Percentiles rank a stretch among this genome's conserved stretches.
phyloP scores from a whole-genome alignment of 2,797 vertebrate species.

The Enteromius treurensis region DNA sequence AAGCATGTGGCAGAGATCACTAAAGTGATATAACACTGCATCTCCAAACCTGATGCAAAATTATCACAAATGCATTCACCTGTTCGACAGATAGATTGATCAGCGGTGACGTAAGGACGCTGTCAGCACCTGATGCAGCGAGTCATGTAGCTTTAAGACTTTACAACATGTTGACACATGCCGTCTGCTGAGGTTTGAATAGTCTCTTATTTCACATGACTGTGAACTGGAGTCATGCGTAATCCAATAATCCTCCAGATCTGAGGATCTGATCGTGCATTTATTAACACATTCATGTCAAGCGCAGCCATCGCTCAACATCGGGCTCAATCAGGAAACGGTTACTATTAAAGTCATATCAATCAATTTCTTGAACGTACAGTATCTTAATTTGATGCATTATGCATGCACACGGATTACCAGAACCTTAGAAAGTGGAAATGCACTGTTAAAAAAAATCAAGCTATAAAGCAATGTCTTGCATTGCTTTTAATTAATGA shows the following conservation, averaged over 20 bases:
- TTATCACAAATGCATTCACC: slow-evolving; percentile 12
- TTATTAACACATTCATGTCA: background rate
- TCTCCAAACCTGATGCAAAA: slow-evolving; percentile 35
- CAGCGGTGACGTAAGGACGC: background rate
- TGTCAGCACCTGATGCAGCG: slow-evolving; percentile 28
- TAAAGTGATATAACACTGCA: background rate
- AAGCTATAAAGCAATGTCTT: background rate
- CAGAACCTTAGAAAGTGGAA: background rate
- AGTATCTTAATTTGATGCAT: too few relatives aligned
- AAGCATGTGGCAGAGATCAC: background rate
- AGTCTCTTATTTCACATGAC: slow-evolving; percentile 2
- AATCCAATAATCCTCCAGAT: slow-evolving; percentile 22
- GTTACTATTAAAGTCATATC: background rate
- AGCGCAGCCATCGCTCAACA: background rate
- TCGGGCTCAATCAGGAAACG: background rate
- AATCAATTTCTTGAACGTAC: background rate
- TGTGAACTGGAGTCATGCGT: background rate
- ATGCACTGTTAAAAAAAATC: background rate
- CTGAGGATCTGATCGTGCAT: background rate
- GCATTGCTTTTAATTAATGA: background rate
- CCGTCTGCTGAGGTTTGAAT: background rate
- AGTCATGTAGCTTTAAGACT: background rate
- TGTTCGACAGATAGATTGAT: background rate
- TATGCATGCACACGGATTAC: background rate
- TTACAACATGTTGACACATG: background rate